phyloP scores from a whole-genome alignment of 2,888 invertebrate genomes.

The Amiota mariae region DNA sequence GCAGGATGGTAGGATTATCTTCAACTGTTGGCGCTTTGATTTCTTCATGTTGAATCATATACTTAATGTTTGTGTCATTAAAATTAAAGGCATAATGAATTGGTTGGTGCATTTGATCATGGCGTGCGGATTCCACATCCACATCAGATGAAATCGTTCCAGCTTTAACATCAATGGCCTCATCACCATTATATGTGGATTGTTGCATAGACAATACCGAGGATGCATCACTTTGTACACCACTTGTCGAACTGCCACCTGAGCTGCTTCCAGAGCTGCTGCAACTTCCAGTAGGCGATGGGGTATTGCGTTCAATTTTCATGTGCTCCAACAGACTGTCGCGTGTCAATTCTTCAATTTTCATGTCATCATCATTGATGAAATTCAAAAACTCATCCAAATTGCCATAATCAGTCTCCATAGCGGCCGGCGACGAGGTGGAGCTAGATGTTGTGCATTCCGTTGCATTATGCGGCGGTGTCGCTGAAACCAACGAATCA shows the following conservation, averaged over 20 bases:
- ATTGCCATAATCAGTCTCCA: conserved; percentile 55
- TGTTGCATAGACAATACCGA: conserved; percentile 41
- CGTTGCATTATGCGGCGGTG: conserved; percentile 38
- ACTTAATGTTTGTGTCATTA: conserved; percentile 7
- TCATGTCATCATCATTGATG: conserved; percentile 57
- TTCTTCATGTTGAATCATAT: conserved; percentile 23
- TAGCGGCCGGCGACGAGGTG: conserved; percentile 35
- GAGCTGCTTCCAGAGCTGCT: conserved; percentile 60
- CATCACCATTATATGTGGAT: not conserved
- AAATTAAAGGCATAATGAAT: not conserved
- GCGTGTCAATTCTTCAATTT: conserved; percentile 52
- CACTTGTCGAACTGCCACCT: conserved; percentile 60
- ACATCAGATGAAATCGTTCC: conserved; percentile 32
- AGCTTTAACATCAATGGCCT: not conserved
- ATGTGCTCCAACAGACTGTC: conserved; percentile 50
- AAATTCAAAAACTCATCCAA: conserved; percentile 68
- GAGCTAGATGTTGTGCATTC: conserved; percentile 42
- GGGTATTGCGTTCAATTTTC: conserved; percentile 60
- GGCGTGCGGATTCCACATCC: conserved; percentile 37
- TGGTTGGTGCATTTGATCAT: not conserved
- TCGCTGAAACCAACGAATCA: conserved; percentile 7
- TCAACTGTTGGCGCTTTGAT: not conserved
- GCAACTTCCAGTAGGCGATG: conserved; percentile 69
- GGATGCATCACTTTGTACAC: conserved; percentile 64
- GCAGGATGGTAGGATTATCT: not conserved